These are phyloP conservation scores for Triplophysa rosa DNA, from an alignment of 2,113 vertebrate species.

Conservation along the genomic window DNA sequence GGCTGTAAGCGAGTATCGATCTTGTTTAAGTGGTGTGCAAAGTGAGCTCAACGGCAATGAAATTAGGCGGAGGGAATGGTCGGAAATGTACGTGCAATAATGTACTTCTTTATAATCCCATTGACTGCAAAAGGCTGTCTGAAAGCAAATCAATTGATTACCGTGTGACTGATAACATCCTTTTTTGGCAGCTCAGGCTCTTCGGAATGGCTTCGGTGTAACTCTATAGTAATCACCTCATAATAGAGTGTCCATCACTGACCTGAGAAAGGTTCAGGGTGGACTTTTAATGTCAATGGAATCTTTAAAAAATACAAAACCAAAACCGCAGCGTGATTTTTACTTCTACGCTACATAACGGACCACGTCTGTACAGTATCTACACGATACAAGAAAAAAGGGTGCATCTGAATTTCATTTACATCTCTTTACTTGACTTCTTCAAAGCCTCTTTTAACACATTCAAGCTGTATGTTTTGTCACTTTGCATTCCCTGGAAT, in stretches of 20 bases:
- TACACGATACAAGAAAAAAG: not conserved
- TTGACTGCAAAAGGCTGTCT: conserved; percentile 37
- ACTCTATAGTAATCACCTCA: conserved; percentile 34
- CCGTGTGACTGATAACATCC: conserved; percentile 14
- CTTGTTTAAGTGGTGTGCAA: conserved; percentile 47
- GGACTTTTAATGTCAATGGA: not conserved
- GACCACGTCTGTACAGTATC: not conserved
- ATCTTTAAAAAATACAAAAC: not conserved
- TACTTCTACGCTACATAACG: not conserved
- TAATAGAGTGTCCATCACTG: conserved; percentile 35
- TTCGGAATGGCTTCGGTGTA: conserved; percentile 24
- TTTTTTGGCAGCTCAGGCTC: conserved; percentile 34
- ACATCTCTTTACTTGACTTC: too few relatives aligned
- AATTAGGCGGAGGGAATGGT: conserved; percentile 36
- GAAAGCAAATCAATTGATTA: conserved; percentile 33
- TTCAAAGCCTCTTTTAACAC: too few relatives aligned
- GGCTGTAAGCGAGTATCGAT: conserved; percentile 22
- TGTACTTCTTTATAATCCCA: conserved; percentile 45
- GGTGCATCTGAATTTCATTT: too few relatives aligned
- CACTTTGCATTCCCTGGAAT: too few relatives aligned
- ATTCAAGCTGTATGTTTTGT: too few relatives aligned
- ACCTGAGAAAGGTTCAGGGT: conserved; percentile 1
- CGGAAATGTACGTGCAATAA: conserved; percentile 35
- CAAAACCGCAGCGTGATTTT: not conserved
- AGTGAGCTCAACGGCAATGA: conserved; percentile 42